Base-by-base conservation (phyloP, 2,797 vertebrate genomes). In the Chloroceryle amazona region DNA sequence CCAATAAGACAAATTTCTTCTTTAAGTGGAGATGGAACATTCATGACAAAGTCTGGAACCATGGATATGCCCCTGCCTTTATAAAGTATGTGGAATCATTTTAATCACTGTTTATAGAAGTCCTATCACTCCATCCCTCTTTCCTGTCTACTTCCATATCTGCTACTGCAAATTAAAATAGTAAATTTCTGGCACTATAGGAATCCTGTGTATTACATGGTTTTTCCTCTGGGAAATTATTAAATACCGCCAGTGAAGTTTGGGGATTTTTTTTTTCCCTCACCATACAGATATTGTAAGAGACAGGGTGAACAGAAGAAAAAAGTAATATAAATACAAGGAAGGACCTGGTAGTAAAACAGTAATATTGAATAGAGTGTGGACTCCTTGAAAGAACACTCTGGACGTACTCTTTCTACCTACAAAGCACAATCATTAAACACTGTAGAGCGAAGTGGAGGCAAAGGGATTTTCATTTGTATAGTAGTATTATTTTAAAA, bases 131-230 rank as follows among this genome's bases (percentile, higher is more conserved):
- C 63, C 31, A 91, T 95, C 52, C 89, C 61, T 63, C 42, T 92
- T 96, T 96, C 93, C 90, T 94, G 33, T 57, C 86, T 76, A 33
- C 31, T 89, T 63, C 26, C n/a, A 20, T 80, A 67, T 93, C 65
- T 95, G 26, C 47, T 23, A n/a, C 13, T 68, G 49, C 28, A 92
- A 92, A 89, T 74, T 87, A 75, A 89, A 94, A 78, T 29, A n/a
- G 60, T 33, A 42, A 9, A 21, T 41, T 75, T 89, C 67, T 93
- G 60, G 44, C 52, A 42, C 26, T 60, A 55, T 8, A 70, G 18
- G 16, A 52, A 91, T 68, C 15, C 26, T 71, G 49, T 23, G 22
- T 71, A 49, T 85, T 73, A 81, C 91, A 65, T 23, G 66, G 7
- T 3, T 89, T 78, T 90, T 84, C 44, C 78, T 63, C 52, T 92